These are phyloP conservation scores for Meiosimyza decipiens DNA, from an alignment of 2,888 invertebrate species.

Conservation along the genomic window DNA sequence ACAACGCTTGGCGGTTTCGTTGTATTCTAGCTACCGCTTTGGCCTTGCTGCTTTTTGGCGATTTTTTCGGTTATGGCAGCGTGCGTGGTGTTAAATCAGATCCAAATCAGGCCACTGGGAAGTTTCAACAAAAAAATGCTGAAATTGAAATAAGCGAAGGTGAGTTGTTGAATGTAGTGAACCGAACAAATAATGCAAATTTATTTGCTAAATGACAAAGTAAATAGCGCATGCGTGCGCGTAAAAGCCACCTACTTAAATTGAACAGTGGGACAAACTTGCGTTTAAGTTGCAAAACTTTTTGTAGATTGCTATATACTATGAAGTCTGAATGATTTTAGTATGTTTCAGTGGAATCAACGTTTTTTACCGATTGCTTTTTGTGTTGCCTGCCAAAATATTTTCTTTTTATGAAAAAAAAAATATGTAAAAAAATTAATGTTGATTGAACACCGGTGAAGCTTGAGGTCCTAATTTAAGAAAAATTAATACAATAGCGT, in stretches of 20 bases:
- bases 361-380: too few species aligned
- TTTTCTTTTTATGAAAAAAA: neutral
- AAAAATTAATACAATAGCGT: too few species aligned
- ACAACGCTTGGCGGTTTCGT: constrained; percentile 66
- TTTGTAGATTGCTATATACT: neutral
- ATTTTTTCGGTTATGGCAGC: constrained; percentile 64
- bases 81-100: constrained; percentile 64
- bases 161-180: constrained; percentile 48
- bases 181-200: too few species aligned
- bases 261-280: neutral
- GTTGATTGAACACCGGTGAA: too few species aligned
- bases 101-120: constrained; percentile 57
- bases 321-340: too few species aligned
- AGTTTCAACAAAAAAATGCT: constrained; percentile 64
- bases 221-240: neutral
- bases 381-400: too few species aligned
- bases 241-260: neutral
- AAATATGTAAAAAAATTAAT: neutral
- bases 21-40: constrained; percentile 63
- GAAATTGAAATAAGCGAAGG: constrained; percentile 66
- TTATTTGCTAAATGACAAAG: neutral
- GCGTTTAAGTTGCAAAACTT: neutral
- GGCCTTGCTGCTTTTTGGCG: constrained; percentile 65
- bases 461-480: too few species aligned
- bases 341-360: too few species aligned